Conservation (phyloP, 1,140 invertebrate genomes). For the Euura lappo region DNA sequence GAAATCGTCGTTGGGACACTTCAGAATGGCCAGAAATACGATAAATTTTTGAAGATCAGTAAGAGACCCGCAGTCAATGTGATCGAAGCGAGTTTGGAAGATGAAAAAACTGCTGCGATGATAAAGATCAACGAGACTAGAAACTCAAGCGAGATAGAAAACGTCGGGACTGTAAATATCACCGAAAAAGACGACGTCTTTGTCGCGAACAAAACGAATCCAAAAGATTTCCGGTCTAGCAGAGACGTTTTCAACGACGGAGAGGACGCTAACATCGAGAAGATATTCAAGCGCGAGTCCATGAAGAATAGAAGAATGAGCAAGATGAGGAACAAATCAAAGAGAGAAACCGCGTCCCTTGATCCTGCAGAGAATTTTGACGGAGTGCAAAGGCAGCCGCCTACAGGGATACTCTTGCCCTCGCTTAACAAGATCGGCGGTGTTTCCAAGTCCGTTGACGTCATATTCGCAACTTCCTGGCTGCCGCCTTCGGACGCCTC, state of each 20-base stretch:
- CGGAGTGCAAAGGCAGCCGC: slow-evolving; percentile 54
- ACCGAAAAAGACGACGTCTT: background rate
- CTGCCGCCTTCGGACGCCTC: slow-evolving; percentile 53
- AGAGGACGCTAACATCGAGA: slow-evolving; percentile 31
- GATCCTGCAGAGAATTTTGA: slow-evolving; percentile 38
- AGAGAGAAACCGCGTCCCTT: slow-evolving; percentile 21
- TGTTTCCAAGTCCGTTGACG: slow-evolving; percentile 52
- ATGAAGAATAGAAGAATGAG: slow-evolving; percentile 21
- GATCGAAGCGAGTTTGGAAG: slow-evolving; percentile 21
- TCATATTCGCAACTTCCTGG: slow-evolving; percentile 66
- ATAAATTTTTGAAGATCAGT: slow-evolving; percentile 18
- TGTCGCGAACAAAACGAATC: background rate
- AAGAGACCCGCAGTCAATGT: slow-evolving; percentile 12
- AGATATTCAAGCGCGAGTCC: slow-evolving; percentile 32
- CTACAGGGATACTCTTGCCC: slow-evolving; percentile 50
- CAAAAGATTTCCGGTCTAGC: background rate
- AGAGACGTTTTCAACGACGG: slow-evolving; percentile 4
- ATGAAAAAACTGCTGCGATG: background rate
- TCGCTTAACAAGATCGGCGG: slow-evolving; percentile 44
- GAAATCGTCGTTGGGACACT: slow-evolving; percentile 30
- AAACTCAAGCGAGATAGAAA: background rate
- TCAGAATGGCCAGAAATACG: slow-evolving; percentile 11
- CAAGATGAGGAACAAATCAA: slow-evolving; percentile 12
- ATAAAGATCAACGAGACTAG: background rate
- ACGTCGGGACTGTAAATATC: slow-evolving; percentile 13